A percentile compares a stretch with the other conserved stretches of the same genome.
Conservation (phyloP, 2,888 invertebrate genomes). For the Apodemia duryi region DNA sequence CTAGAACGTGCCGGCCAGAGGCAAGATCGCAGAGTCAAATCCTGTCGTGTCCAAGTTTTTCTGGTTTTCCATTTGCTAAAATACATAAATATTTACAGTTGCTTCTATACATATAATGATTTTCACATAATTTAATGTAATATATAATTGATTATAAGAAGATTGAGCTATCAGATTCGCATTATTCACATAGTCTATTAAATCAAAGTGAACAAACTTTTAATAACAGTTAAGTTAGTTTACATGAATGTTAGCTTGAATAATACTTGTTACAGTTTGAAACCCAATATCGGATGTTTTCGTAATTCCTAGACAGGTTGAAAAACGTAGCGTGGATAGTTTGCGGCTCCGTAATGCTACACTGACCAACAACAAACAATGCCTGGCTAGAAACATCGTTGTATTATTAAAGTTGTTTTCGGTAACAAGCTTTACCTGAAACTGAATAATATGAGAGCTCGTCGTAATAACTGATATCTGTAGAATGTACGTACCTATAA, state of each 20-base stretch:
- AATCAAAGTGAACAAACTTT: not conserved
- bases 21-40: no score
- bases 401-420: conserved; percentile 6
- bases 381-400: not conserved
- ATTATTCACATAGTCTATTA: not conserved
- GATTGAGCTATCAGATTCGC: no score
- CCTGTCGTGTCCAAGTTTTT: no score
- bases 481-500: no score
- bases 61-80: no score
- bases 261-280: conserved; percentile 8
- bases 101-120: no score
- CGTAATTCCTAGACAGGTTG: not conserved
- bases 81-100: no score
- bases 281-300: conserved; percentile 6
- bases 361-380: conserved; percentile 5
- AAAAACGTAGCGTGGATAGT: conserved; percentile 3
- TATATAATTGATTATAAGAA: no score
- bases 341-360: conserved; percentile 8
- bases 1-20: no score
- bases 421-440: not conserved
- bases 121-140: no score
- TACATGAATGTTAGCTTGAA: not conserved
- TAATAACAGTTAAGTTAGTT: not conserved
- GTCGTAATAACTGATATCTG: not conserved
- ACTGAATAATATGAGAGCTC: not conserved